phyloP scores from a whole-genome alignment of 35 echinoderm and acorn worm genomes.

The Antedon bifida region DNA sequence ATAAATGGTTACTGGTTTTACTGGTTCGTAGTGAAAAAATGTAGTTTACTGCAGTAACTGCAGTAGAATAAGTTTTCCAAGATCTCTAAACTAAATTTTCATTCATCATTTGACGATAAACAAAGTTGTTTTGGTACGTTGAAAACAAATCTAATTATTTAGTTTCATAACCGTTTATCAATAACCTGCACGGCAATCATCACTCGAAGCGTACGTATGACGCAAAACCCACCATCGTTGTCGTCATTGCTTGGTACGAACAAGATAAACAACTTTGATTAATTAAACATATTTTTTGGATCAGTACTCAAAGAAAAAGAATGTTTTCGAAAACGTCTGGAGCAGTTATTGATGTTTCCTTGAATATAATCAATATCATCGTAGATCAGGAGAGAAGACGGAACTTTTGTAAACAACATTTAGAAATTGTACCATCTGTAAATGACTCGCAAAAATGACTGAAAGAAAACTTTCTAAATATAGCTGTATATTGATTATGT shows the following conservation, averaged over 20 bases:
- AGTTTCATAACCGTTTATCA: neutral
- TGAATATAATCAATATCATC: neutral
- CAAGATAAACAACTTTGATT: neutral
- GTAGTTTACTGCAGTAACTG: too few relatives aligned
- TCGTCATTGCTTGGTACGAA: neutral
- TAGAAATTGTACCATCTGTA: neutral
- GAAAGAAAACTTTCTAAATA: neutral
- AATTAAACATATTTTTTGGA: neutral
- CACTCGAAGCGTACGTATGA: neutral
- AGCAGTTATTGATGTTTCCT: neutral
- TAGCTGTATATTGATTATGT: too few relatives aligned
- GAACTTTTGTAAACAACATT: neutral
- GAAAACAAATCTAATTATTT: neutral
- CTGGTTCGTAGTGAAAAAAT: too few relatives aligned
- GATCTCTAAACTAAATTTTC: neutral
- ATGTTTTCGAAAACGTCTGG: neutral
- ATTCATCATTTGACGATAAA: too few relatives aligned
- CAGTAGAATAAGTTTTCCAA: too few relatives aligned
- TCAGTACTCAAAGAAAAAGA: neutral
- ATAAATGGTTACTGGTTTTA: too few relatives aligned
- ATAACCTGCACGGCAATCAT: neutral
- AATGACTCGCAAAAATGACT: neutral
- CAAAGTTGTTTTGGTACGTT: neutral
- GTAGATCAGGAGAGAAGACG: neutral
- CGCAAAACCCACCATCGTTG: neutral